These are phyloP conservation scores for Heterotilapia buettikoferi DNA, from an alignment of 2,113 vertebrate genomes.

Conservation along the genomic window DNA sequence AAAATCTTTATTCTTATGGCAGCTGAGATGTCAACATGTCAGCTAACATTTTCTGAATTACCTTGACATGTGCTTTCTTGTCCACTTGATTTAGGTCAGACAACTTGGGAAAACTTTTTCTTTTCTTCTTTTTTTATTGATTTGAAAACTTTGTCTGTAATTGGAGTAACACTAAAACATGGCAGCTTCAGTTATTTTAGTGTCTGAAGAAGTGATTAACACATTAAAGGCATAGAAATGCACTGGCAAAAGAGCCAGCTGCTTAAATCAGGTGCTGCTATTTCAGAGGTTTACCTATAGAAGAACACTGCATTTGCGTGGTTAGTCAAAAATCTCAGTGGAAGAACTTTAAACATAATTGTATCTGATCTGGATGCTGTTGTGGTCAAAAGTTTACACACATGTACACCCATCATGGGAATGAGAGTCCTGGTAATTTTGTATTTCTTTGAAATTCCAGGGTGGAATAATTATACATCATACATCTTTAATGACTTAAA, in stretches of 20 bases:
- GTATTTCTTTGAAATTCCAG: neutral
- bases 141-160: neutral
- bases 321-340: neutral
- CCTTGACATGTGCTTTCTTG: neutral
- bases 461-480: neutral
- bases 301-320: neutral
- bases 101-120: neutral
- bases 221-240: neutral
- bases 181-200: neutral
- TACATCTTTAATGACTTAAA: neutral
- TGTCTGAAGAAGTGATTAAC: neutral
- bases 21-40: neutral
- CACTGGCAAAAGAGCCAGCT: neutral
- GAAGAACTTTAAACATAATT: neutral
- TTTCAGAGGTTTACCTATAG: neutral
- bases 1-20: neutral
- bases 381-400: neutral
- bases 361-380: neutral
- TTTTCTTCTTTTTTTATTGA: neutral
- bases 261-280: neutral
- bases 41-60: neutral
- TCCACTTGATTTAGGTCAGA: neutral
- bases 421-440: neutral
- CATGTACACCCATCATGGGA: neutral
- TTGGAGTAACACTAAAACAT: neutral